These are phyloP conservation scores for Drosophila emarginata DNA, from an alignment of 2,888 invertebrate species.

Conservation along the genomic window DNA sequence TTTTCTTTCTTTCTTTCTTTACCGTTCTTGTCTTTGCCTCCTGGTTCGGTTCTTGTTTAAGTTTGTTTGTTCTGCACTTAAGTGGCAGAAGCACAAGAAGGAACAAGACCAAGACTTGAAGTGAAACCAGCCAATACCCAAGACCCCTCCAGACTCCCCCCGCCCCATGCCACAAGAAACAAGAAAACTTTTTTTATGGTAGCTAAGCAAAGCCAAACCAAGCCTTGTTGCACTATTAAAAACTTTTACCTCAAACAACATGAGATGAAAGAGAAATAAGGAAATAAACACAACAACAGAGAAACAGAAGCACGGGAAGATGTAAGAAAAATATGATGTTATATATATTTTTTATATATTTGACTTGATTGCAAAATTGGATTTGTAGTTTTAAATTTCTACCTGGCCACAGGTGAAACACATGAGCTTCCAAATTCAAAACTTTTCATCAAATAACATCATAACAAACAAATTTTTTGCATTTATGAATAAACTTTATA, in stretches of 20 bases:
- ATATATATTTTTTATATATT: conserved; percentile 21
- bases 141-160: no score
- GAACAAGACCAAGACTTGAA: neutral
- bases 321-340: neutral
- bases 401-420: conserved; percentile 8
- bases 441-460: conserved; percentile 12
- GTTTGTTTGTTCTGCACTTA: conserved; percentile 72
- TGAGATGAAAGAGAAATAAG: conserved; percentile 15
- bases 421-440: conserved; percentile 2
- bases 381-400: conserved; percentile 50
- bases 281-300: conserved; percentile 21
- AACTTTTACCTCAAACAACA: conserved; percentile 48
- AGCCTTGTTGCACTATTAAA: conserved; percentile 65
- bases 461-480: conserved; percentile 24
- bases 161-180: no score
- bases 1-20: neutral
- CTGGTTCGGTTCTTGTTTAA: conserved; percentile 31
- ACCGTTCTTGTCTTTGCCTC: neutral
- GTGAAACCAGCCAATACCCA: conserved; percentile 7
- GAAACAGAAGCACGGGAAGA: conserved; percentile 3
- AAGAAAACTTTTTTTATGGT: conserved; percentile 55
- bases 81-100: conserved; percentile 41
- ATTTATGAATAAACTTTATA: conserved; percentile 51
- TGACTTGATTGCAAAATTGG: conserved; percentile 64
- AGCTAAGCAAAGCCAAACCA: conserved; percentile 57